Conservation (phyloP, 2,113 vertebrate genomes). For the Caloenas nicobarica region DNA sequence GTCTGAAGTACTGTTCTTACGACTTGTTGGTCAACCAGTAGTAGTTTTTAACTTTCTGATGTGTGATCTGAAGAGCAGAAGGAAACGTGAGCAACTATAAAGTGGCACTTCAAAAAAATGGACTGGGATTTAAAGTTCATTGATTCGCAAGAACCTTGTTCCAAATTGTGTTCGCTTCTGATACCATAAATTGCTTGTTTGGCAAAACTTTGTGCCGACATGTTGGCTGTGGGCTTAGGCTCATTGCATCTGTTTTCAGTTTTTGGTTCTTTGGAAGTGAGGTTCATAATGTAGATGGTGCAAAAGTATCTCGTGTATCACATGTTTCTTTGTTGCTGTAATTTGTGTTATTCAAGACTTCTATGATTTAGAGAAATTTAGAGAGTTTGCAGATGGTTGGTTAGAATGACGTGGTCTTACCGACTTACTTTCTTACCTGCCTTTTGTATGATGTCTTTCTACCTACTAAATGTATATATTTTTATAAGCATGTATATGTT, state of each 20-base stretch:
- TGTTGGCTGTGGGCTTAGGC: conserved; percentile 12
- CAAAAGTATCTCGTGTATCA: background rate
- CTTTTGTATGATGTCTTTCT: background rate
- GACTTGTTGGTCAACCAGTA: conserved; percentile 27
- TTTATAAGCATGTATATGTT: accelerated
- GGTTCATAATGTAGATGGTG: background rate
- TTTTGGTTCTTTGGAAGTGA: conserved; percentile 50
- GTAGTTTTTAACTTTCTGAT: background rate
- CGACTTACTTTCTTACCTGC: background rate
- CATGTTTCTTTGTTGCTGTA: background rate
- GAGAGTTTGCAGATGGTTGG: background rate
- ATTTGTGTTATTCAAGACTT: background rate
- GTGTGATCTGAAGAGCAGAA: conserved; percentile 30
- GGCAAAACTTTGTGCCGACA: background rate
- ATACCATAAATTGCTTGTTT: conserved; percentile 51
- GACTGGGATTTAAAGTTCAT: conserved; percentile 1
- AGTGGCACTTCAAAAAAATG: conserved; percentile 5
- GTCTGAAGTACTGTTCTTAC: background rate
- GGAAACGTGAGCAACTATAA: conserved; percentile 27
- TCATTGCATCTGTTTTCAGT: conserved; percentile 56
- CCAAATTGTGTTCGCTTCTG: conserved; percentile 25
- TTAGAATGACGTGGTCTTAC: background rate
- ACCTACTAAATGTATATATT: accelerated
- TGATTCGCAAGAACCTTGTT: conserved; percentile 32
- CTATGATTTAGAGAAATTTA: accelerated